Evolutionary conservation across 1,140 invertebrate species (phyloP), one percentile per base, ranked within the genome.

Genomic region (Halictus rubicundus): DNA sequence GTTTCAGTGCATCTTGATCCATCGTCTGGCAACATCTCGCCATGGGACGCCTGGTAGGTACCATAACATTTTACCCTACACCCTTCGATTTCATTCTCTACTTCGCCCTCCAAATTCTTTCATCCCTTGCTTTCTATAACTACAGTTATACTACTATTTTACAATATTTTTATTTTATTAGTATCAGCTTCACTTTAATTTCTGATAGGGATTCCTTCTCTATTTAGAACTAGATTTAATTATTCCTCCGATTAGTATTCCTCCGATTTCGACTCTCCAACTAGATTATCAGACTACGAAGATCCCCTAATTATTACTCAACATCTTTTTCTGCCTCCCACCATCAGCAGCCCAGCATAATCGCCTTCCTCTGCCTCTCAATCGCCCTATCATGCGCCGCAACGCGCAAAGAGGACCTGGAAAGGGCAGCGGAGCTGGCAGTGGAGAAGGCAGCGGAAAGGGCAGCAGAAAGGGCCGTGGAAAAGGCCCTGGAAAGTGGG

Each of bases 361-460:
- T 83, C 39, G 78, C 70, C 64, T 83, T 89, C 66, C 54, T 88
- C 16, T 88, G 81, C 27, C 66, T 90, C 25, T 84, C 75, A 9
- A 54, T 88, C 21, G 37, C 76, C 0, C 37, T 87, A n/a, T 78
- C 71, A 14, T 80, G 84, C 52, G 80, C 78, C 10, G 89, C 88
- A 10, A 89, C 68, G 63, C 68, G 71, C 0, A 90, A 84, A 63
- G 90, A 91, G 78, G 90, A 92, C 10, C 80, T 93, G 8, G 92
- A 93, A 68, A 88, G 89, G 27, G 91, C 91, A 5, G 92, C 92
- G 0, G 91, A 93, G 64, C 78, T 93, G 0, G 92, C 91, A 6
- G 92, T 93, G 10, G 92, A 92, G 64, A 88, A 89, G 32, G 89
- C 91, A 21, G 92, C 91, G 12, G 92, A 93, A 77, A 88, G 88